Evolutionary conservation across 2,797 vertebrate species (phyloP).

Genomic region (Bradypus variegatus): DNA sequence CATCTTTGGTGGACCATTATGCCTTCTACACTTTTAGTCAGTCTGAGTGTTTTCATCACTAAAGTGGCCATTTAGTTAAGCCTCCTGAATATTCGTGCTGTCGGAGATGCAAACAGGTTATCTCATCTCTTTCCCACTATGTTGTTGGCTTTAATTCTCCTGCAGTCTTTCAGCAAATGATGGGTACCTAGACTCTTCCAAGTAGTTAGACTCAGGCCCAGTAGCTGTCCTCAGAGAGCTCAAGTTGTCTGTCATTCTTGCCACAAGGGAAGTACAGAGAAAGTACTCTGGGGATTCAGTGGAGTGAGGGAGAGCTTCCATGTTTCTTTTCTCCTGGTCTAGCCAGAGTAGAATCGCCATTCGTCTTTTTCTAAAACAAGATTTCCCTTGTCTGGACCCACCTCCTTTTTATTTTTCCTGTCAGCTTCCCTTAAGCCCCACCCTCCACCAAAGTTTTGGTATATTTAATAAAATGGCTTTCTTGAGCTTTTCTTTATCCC

Average conservation of each 20-base stretch:
- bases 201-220: neutral
- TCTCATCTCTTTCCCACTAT: neutral
- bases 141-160: constrained; percentile 28
- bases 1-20: neutral
- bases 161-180: constrained; percentile 4
- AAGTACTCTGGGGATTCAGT: neutral
- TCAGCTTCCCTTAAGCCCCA: constrained; percentile 29
- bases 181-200: neutral
- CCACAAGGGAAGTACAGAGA: neutral
- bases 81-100: neutral
- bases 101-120: neutral
- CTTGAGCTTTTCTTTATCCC: constrained; percentile 35
- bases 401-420: constrained; percentile 49
- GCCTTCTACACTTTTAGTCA: neutral
- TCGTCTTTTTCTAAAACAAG: constrained; percentile 44
- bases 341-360: neutral
- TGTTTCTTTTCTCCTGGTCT: neutral
- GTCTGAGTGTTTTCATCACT: constrained; percentile 16
- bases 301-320: neutral
- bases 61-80: constrained; percentile 38
- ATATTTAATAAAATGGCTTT: neutral
- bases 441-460: neutral
- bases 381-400: constrained; percentile 27
- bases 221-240: constrained; percentile 1
- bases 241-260: neutral